A percentile compares a stretch with the other conserved stretches of the same genome.
phyloP scores from a whole-genome alignment of 2,888 invertebrate species.

The Lissocephala sabroskyi region DNA sequence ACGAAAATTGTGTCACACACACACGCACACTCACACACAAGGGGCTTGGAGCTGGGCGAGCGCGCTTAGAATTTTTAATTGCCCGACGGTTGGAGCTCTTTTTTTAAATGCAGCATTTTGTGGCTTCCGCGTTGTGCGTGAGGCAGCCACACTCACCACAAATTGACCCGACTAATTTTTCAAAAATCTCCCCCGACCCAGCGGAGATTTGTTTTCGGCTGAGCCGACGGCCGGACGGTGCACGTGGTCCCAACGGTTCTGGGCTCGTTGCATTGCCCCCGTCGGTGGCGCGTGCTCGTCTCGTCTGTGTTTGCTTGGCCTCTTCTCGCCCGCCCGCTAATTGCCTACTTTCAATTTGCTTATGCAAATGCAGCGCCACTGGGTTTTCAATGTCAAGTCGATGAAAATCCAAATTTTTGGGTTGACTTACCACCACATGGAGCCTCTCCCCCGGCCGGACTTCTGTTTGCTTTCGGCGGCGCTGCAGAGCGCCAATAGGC shows the following conservation, averaged over 20 bases:
- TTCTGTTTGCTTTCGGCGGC: slow-evolving; percentile 73
- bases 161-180: no score
- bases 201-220: no score
- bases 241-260: no score
- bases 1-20: slow-evolving; percentile 32
- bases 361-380: slow-evolving; percentile 30
- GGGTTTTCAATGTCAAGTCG: slow-evolving; percentile 41
- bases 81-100: slow-evolving; percentile 20
- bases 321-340: slow-evolving; percentile 46
- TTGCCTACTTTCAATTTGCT: slow-evolving; percentile 37
- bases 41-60: slow-evolving; percentile 13
- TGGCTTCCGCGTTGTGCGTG: slow-evolving; percentile 58
- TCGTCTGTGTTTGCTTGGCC: slow-evolving; percentile 30
- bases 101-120: slow-evolving; percentile 30
- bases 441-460: slow-evolving; percentile 86
- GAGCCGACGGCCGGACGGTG: no score
- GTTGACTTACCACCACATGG: slow-evolving; percentile 92
- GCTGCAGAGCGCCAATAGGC: slow-evolving; percentile 65
- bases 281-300: background rate
- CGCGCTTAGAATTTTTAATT: slow-evolving; percentile 64
- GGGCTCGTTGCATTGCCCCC: no score
- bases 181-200: no score
- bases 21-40: slow-evolving; percentile 16
- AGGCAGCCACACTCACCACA: slow-evolving; percentile 3
- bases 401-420: slow-evolving; percentile 2